Evolutionary conservation across 30 jellyfish, hydroid and myxozoan genomes (phyloP), one percentile per base, ranked within the genome.

Genomic region (Nemopilema nomurai): DNA sequence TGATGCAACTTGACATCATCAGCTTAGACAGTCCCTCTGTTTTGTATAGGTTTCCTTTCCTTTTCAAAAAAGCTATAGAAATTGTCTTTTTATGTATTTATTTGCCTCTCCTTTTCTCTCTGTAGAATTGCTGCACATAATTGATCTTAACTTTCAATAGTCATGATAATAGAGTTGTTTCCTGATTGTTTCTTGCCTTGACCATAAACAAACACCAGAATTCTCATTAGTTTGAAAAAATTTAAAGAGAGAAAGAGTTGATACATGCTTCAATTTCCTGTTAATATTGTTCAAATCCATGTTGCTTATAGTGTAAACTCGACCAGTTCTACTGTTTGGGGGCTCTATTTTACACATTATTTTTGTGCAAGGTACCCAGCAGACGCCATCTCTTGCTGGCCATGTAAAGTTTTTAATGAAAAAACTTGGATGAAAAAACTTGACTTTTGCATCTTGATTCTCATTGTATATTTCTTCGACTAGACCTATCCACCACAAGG

Each of bases 191-290:
- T 41, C 57, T 41, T 41, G 57, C 57, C 13, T 41, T 41, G 57
- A 41, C 13, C 57, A 41, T 41, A 41, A 41, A 41, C 57, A 41
- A 41, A 41, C 57, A 41, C 13, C 57, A 41, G 57, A 41, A 41
- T 41, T 41, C 57, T 41, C 57, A 41, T 41, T 41, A 41, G 57
- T 41, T 41, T 41, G 57, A 41, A 41, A 41, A 41, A 41, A 13
- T n/a, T 41, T 41, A 41, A 41, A 41, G 57, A 41, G 57, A 13
- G 57, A 41, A 41, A 41, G 57, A 41, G 9, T 41, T 41, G 57
- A 41, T 41, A 41, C 57, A 41, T 41, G 13, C 57, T 41, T 41
- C 57, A 41, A 41, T 85, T 21, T 76, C 77, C 68, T 89, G 90
- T 16, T 49, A 90, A 33, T 72, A 76, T n/a, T n/a, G n/a, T n/a